A percentile compares a stretch with the other conserved stretches of the same genome.
Evolutionary conservation across 2,113 vertebrate species (phyloP).

Genomic region (Mesembrinibis cayennensis): DNA sequence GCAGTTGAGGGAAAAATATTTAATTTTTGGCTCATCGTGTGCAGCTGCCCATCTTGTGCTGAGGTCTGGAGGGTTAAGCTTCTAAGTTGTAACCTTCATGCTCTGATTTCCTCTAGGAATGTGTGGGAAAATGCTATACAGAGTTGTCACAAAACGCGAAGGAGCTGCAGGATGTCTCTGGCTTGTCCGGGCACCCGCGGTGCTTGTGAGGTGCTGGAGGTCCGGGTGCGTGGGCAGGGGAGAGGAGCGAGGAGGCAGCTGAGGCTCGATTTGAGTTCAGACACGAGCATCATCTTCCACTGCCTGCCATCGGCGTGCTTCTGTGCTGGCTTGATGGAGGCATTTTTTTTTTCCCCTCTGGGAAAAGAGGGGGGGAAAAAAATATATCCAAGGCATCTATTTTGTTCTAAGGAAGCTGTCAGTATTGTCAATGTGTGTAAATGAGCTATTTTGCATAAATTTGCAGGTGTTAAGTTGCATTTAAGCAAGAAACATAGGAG

Average conservation of each 20-base stretch:
- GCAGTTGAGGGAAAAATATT: background rate
- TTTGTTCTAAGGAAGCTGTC: constrained; percentile 12
- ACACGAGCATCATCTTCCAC: background rate
- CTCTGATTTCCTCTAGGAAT: background rate
- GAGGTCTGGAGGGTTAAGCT: background rate
- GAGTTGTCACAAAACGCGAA: background rate
- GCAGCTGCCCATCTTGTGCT: background rate
- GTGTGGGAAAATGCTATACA: background rate
- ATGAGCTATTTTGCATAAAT: background rate
- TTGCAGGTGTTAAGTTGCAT: background rate
- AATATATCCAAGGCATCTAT: background rate
- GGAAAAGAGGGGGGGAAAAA: background rate
- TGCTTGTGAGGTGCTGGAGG: background rate
- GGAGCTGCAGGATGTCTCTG: background rate
- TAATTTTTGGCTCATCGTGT: background rate
- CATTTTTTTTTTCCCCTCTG: background rate
- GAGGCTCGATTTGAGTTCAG: background rate
- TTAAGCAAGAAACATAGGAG: background rate
- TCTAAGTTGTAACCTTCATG: background rate
- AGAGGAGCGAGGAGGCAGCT: background rate
- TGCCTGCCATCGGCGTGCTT: accelerated
- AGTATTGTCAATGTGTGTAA: background rate
- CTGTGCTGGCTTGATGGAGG: background rate
- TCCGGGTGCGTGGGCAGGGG: background rate
- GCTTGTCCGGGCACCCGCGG: accelerated